Evolutionary conservation across 2,113 vertebrate genomes (phyloP).

Genomic region (Gallinago jamesoni): DNA sequence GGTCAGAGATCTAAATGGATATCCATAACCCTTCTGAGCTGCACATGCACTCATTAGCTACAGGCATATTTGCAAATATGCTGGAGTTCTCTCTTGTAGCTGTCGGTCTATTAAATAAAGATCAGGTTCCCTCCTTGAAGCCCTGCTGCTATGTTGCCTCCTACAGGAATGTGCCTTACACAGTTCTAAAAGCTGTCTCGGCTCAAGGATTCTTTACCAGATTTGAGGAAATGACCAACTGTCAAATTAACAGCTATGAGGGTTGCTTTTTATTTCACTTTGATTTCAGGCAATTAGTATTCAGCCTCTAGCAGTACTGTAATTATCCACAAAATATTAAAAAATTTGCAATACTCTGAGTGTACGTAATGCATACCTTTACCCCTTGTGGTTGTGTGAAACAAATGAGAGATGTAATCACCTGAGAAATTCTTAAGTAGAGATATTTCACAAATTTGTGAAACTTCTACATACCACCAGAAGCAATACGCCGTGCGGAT

Average conservation of each 20-base stretch:
- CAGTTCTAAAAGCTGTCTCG: neutral
- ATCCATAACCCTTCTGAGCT: slow-evolving; percentile 6
- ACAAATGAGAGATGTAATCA: neutral
- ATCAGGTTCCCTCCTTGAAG: neutral
- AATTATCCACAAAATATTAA: neutral
- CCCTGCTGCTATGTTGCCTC: neutral
- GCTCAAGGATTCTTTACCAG: neutral
- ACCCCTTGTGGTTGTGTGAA: neutral
- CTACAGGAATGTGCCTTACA: neutral
- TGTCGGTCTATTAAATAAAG: slow-evolving; percentile 16
- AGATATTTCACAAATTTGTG: neutral
- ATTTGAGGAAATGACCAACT: neutral
- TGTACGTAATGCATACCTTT: neutral
- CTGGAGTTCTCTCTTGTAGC: neutral
- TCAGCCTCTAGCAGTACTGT: neutral
- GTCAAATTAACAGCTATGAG: neutral
- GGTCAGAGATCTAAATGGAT: slow-evolving; percentile 3
- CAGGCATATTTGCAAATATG: neutral
- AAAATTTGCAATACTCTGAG: neutral
- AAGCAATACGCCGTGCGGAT: neutral
- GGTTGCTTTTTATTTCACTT: slow-evolving; percentile 20
- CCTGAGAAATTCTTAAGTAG: neutral
- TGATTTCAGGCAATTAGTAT: slow-evolving; percentile 11
- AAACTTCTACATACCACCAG: neutral
- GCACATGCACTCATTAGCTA: neutral